Base-by-base conservation (phyloP, 2,888 invertebrate genomes). In the Netelia inedita region DNA sequence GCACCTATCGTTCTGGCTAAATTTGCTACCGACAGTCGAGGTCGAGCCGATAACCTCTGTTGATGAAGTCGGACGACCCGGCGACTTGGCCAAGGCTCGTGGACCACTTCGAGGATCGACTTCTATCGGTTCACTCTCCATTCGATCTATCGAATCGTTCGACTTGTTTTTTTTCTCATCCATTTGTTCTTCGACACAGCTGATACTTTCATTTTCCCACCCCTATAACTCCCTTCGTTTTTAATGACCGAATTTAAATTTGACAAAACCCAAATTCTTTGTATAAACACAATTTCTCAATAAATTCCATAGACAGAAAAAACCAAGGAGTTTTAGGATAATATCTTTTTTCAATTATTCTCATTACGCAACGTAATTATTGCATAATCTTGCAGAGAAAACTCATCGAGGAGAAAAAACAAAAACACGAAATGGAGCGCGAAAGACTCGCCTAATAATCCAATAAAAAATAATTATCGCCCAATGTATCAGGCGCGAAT, bases 11-110 rank as follows among this genome's bases (percentile, higher is more conserved):
- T 68, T 28, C 57, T 68, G 43, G 41, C n/a, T 55, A 41, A 23
- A 41, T 14, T 72, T 35, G 23, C 50, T 65, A 55, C 16, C 21
- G 8, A 35, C 63, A 86, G 87, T 89, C 86, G 89, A 90, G 90
- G 89, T 89, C 89, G 88, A 86, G 85, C 86, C 72, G 89, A 89
- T 89, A 90, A 89, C 89, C 89, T 90, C 89, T 87, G 88, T 88
- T 88, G 90, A 89, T 88, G 85, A 87, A 87, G 71, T 61, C 81
- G 76, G 57, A 28, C 55, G 75, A 59, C 72, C 72, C 82, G 73
- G 66, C 76, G 83, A 69, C 53, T 41, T 55, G 35, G 28, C 10
- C 63, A 35, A 65, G 23, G 23, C 74, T 61, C 21, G n/a, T 28
- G 16, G 21, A 66, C 55, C 41, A 41, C 55, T 55, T 43, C 23